phyloP scores from a whole-genome alignment of 1,140 invertebrate species.

The Lutraria rhynchaena region DNA sequence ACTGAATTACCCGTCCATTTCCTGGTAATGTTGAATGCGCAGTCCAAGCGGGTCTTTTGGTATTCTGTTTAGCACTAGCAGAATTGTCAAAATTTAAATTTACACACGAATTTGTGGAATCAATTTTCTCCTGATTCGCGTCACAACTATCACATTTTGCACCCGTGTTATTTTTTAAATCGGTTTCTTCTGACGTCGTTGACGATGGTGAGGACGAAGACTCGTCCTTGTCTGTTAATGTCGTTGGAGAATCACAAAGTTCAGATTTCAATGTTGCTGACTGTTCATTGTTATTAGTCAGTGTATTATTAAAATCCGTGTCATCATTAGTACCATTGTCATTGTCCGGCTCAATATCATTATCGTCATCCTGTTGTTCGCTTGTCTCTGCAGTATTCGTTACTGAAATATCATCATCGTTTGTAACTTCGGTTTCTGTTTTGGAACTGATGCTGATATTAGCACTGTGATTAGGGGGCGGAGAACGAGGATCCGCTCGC shows the following conservation, averaged over 20 bases:
- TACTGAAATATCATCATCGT: conserved; percentile 28
- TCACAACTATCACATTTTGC: conserved; percentile 30
- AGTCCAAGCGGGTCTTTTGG: conserved; percentile 15
- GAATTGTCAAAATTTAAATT: conserved; percentile 36
- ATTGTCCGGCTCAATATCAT: conserved; percentile 30
- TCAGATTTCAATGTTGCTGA: too few species aligned
- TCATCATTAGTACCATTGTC: too few species aligned
- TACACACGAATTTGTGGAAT: conserved; percentile 44
- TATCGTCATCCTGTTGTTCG: conserved; percentile 16
- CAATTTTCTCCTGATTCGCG: conserved; percentile 34
- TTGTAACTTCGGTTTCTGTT: conserved; percentile 27
- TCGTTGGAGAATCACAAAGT: too few species aligned
- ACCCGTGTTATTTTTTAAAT: not conserved
- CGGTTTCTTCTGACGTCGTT: not conserved
- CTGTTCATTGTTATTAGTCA: not conserved
- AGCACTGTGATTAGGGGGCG: conserved; percentile 28
- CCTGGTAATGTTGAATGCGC: conserved; percentile 23
- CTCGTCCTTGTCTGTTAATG: too few species aligned
- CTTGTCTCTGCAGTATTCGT: conserved; percentile 17
- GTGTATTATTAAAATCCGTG: not conserved
- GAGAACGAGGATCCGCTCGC: conserved; percentile 42
- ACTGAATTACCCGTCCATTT: conserved; percentile 44
- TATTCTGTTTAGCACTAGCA: not conserved
- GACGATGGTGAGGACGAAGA: too few species aligned
- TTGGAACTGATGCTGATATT: conserved; percentile 34